Evolutionary conservation across 2,113 vertebrate species (phyloP).

Genomic region (Odocoileus virginianus): DNA sequence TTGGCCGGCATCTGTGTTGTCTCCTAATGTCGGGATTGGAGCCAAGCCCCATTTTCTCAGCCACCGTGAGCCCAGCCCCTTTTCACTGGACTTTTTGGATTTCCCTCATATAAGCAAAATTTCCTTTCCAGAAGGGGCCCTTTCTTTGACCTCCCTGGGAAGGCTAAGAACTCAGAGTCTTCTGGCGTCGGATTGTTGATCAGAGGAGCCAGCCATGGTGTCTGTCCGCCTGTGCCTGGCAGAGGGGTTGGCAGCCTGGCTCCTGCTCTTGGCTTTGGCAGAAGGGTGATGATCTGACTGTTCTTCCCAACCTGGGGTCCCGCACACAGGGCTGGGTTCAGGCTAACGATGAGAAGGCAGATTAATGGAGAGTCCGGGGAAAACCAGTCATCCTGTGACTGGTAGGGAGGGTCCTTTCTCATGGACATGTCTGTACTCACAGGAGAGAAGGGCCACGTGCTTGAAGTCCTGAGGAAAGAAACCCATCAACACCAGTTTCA

Average conservation of each 20-base stretch:
- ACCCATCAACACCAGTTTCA: neutral
- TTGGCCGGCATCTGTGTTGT: neutral
- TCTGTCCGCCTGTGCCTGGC: neutral
- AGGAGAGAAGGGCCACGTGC: neutral
- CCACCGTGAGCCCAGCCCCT: too few relatives aligned
- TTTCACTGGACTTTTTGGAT: neutral
- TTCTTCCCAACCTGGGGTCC: neutral
- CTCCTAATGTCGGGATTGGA: neutral
- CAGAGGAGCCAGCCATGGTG: neutral
- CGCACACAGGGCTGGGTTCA: neutral
- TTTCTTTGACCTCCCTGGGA: neutral
- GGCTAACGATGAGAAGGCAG: neutral
- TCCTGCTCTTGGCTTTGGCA: neutral
- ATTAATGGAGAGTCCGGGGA: neutral
- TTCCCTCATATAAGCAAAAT: neutral
- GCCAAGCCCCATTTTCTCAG: neutral
- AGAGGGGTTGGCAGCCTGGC: neutral
- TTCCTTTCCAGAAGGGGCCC: neutral
- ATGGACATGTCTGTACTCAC: fast-evolving
- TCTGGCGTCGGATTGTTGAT: neutral
- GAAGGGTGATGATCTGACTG: neutral
- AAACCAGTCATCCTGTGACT: neutral
- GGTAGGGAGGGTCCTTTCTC: neutral
- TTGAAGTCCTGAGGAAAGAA: neutral
- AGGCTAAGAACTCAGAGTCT: neutral